Percentiles rank a stretch among this genome's conserved stretches.
These are phyloP conservation scores for Entomobrya proxima DNA, from an alignment of 2,888 invertebrate species.

Conservation along the genomic window DNA sequence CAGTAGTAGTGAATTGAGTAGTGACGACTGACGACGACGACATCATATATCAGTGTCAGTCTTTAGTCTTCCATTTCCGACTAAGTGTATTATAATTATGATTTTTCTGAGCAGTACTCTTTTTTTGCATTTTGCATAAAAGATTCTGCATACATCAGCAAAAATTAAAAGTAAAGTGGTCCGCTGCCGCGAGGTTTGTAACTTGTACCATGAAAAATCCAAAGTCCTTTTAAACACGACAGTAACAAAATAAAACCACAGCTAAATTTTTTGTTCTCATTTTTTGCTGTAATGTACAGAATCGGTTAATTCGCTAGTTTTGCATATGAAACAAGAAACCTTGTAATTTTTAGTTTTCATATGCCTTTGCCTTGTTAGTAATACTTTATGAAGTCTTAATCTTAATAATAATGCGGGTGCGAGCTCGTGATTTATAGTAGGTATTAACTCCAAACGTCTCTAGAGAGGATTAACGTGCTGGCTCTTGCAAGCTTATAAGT, in stretches of 20 bases:
- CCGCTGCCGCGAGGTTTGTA: slow-evolving; percentile 6
- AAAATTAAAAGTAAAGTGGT: slow-evolving; percentile 10
- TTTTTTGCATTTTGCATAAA: slow-evolving; percentile 12
- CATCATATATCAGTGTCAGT: slow-evolving; percentile 59
- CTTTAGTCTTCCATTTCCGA: slow-evolving; percentile 47
- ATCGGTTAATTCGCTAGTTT: slow-evolving; percentile 35
- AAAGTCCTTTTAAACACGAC: neutral
- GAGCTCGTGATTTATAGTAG: slow-evolving; percentile 41
- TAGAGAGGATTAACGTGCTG: neutral
- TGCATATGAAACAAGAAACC: slow-evolving; percentile 16
- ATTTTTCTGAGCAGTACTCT: slow-evolving; percentile 14
- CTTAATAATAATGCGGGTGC: slow-evolving; percentile 29
- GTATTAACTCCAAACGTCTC: slow-evolving; percentile 7
- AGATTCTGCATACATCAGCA: neutral
- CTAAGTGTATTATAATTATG: slow-evolving; percentile 24
- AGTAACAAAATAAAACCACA: neutral
- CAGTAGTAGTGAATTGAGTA: too few relatives aligned
- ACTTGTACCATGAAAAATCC: neutral
- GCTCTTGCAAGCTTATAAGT: neutral
- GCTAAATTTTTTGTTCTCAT: neutral
- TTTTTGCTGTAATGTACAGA: slow-evolving; percentile 6
- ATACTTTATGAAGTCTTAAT: slow-evolving; percentile 36
- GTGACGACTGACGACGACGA: slow-evolving; percentile 23
- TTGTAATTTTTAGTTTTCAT: slow-evolving; percentile 10
- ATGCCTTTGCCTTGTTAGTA: neutral